A percentile compares a stretch with the other conserved stretches of the same genome.
These are phyloP conservation scores for Vombatus ursinus DNA, from an alignment of 2,113 vertebrate genomes.

Conservation along the genomic window DNA sequence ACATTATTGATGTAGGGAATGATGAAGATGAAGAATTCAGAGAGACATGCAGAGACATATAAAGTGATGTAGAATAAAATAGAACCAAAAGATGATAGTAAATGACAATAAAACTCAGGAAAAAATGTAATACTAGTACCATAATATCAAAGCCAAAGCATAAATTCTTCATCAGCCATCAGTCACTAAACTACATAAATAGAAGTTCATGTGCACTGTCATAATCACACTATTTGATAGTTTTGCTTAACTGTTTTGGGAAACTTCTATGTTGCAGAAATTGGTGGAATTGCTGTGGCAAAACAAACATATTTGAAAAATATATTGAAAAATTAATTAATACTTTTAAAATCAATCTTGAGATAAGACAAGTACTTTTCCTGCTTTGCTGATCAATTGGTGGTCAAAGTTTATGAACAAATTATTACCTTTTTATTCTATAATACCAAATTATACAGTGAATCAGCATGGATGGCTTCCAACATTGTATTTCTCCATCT, in stretches of 20 bases:
- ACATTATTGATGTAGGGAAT: not conserved
- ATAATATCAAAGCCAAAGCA: not conserved
- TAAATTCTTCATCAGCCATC: not conserved
- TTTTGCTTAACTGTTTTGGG: not conserved
- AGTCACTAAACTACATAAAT: not conserved
- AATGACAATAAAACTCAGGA: not conserved
- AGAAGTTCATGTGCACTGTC: too few relatives aligned
- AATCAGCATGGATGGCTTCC: too few relatives aligned
- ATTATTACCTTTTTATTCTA: not conserved
- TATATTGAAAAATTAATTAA: not conserved
- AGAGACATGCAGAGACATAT: not conserved
- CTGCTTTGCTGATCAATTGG: not conserved
- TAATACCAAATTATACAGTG: not conserved
- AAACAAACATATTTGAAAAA: not conserved
- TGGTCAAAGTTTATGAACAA: not conserved
- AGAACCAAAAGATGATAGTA: not conserved
- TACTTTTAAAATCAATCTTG: not conserved
- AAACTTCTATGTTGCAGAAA: not conserved
- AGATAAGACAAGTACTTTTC: not conserved
- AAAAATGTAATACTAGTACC: not conserved
- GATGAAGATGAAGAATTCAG: not conserved
- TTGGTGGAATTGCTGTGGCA: not conserved
- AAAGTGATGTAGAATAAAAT: not conserved
- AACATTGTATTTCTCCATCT: too few relatives aligned
- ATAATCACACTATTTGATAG: not conserved